Percentiles rank a stretch among this genome's conserved stretches.
These are phyloP conservation scores for Oligia strigilis DNA, from an alignment of 2,888 invertebrate genomes.

Conservation along the genomic window DNA sequence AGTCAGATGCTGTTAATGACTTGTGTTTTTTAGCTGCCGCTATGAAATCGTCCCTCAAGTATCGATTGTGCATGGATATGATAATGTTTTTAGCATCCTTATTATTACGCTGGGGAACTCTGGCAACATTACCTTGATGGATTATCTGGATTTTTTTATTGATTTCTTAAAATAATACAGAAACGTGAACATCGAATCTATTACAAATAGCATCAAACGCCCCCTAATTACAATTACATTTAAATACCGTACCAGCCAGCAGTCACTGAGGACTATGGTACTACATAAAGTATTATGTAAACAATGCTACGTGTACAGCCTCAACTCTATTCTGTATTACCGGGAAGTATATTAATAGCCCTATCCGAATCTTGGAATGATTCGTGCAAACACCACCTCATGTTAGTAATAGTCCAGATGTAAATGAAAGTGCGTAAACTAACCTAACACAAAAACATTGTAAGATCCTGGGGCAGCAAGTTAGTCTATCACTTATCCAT, in stretches of 20 bases:
- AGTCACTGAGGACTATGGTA: neutral
- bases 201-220: conserved; percentile 25
- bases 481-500: conserved; percentile 30
- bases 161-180: neutral
- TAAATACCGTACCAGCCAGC: conserved; percentile 4
- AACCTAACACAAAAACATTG: conserved; percentile 57
- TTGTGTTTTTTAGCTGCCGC: too few relatives aligned
- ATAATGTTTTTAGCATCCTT: too few relatives aligned
- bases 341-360: conserved; percentile 20
- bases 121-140: neutral
- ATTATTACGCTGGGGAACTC: too few relatives aligned
- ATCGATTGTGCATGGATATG: too few relatives aligned
- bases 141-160: neutral
- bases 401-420: conserved; percentile 36
- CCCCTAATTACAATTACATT: conserved; percentile 18
- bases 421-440: conserved; percentile 51
- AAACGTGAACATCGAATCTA: conserved; percentile 13
- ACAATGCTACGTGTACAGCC: conserved; percentile 33
- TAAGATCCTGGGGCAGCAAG: conserved; percentile 25
- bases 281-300: conserved; percentile 41
- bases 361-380: conserved; percentile 7
- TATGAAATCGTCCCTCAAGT: too few relatives aligned
- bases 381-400: conserved; percentile 15
- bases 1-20: too few relatives aligned
- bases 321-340: neutral